Conservation (phyloP, 2,113 vertebrate genomes). For the Esox niger region DNA sequence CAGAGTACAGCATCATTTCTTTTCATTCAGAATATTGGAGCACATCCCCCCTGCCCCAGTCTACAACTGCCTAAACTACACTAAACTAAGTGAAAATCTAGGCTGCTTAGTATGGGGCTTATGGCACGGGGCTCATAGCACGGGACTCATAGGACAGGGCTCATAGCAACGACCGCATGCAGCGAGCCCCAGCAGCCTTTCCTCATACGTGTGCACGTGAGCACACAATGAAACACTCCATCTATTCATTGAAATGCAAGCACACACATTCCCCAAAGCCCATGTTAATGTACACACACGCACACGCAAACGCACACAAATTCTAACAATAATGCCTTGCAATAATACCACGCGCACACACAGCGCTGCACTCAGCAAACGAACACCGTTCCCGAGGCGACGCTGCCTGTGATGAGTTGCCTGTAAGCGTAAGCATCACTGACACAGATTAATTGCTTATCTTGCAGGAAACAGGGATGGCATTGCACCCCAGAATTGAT, state of each 20-base stretch:
- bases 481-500: background rate
- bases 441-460: background rate
- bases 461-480: background rate
- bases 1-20: no score
- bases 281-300: background rate
- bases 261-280: background rate
- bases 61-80: no score
- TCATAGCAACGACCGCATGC: no score
- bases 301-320: background rate
- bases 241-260: background rate
- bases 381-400: background rate
- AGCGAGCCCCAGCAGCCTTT: background rate
- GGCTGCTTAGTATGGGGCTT: no score
- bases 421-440: background rate
- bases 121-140: no score
- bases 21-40: no score
- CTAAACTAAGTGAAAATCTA: no score
- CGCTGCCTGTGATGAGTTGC: background rate
- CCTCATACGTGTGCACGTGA: background rate
- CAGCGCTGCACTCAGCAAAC: background rate
- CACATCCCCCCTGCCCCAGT: no score
- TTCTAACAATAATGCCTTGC: no score
- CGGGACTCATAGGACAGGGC: no score
- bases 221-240: background rate
- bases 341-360: background rate